Conservation (phyloP, 2,797 vertebrate species). For the Cyclopterus lumpus region DNA sequence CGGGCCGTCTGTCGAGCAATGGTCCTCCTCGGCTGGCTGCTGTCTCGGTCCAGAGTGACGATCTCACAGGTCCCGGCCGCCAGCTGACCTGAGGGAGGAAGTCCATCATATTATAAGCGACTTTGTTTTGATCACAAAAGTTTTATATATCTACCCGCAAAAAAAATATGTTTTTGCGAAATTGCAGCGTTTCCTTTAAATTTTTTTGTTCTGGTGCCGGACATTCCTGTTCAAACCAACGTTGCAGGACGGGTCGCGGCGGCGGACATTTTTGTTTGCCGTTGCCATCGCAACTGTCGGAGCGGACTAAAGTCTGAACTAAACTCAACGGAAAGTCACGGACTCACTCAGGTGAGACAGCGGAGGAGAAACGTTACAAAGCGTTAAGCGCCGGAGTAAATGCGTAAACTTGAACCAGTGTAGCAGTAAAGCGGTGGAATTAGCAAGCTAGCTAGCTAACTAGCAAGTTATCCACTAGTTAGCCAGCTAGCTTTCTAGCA, state of each 20-base stretch:
- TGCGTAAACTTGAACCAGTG: too few species aligned
- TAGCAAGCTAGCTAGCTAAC: too few species aligned
- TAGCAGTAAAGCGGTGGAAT: too few species aligned
- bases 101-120: background rate
- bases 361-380: too few species aligned
- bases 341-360: background rate
- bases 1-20: slow-evolving; percentile 96
- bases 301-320: background rate
- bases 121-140: background rate
- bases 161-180: background rate
- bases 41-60: slow-evolving; percentile 95
- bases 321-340: background rate
- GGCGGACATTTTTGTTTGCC: background rate
- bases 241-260: background rate
- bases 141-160: background rate
- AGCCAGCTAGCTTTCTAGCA: too few species aligned
- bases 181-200: background rate
- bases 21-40: slow-evolving; percentile 94
- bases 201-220: background rate
- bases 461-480: too few species aligned
- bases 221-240: background rate
- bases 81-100: slow-evolving; percentile 87
- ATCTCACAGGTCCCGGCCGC: slow-evolving; percentile 94
- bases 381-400: too few species aligned
- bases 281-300: background rate